A percentile compares a stretch with the other conserved stretches of the same genome.
phyloP scores from a whole-genome alignment of 2,888 invertebrate genomes.

The Parelbella ahira region DNA sequence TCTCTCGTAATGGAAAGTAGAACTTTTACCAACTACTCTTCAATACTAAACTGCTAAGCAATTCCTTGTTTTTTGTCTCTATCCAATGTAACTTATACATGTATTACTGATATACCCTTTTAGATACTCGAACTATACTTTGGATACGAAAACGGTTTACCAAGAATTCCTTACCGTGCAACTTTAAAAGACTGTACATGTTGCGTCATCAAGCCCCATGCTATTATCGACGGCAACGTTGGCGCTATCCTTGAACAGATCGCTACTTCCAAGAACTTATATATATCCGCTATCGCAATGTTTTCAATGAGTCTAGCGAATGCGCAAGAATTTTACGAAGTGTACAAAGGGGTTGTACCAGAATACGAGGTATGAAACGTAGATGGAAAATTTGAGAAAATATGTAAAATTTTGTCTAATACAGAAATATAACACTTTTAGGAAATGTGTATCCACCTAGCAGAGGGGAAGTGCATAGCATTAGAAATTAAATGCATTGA shows the following conservation, averaged over 20 bases:
- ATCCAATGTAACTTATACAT: too few relatives aligned
- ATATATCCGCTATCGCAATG: slow-evolving; percentile 89
- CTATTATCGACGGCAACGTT: slow-evolving; percentile 85
- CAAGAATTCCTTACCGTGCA: slow-evolving; percentile 65
- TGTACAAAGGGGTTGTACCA: slow-evolving; percentile 91
- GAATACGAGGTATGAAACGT: slow-evolving; percentile 82
- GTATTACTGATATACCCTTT: too few relatives aligned
- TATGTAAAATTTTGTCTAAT: too few relatives aligned
- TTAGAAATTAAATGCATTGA: slow-evolving; percentile 86
- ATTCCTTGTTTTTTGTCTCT: too few relatives aligned
- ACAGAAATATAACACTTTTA: too few relatives aligned
- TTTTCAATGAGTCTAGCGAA: slow-evolving; percentile 87
- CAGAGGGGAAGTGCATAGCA: slow-evolving; percentile 91
- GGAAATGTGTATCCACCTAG: slow-evolving; percentile 90
- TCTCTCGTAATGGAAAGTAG: too few relatives aligned
- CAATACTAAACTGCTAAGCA: too few relatives aligned
- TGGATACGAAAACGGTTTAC: slow-evolving; percentile 52
- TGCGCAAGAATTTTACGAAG: slow-evolving; percentile 94
- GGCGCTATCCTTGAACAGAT: slow-evolving; percentile 89
- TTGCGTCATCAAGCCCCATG: slow-evolving; percentile 94
- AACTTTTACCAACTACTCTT: too few relatives aligned
- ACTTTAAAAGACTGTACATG: slow-evolving; percentile 85
- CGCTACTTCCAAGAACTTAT: slow-evolving; percentile 83
- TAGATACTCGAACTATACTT: slow-evolving; percentile 63
- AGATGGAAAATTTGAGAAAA: too few relatives aligned